Conservation (phyloP, 30 jellyfish, hydroid and myxozoan species). For the Nemopilema nomurai region DNA sequence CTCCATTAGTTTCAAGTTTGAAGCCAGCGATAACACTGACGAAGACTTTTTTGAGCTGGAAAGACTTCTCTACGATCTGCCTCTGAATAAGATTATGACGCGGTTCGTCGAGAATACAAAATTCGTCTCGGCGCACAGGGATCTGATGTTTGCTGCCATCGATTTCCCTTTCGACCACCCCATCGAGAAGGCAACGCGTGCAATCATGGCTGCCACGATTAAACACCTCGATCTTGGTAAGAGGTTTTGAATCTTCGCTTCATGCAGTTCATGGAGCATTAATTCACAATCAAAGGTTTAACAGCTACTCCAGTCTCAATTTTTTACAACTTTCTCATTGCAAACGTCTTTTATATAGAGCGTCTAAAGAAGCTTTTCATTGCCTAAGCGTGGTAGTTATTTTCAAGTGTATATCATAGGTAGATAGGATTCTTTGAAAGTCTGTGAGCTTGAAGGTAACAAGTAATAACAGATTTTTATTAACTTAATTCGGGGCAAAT, state of each 20-base stretch:
- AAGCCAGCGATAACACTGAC: background rate
- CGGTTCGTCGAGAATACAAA: constrained; percentile 29
- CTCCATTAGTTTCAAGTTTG: constrained; percentile 3
- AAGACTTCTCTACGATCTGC: constrained; percentile 18
- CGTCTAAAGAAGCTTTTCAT: no score
- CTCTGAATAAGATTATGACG: background rate
- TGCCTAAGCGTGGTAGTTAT: no score
- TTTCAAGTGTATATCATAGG: no score
- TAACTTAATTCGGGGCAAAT: no score
- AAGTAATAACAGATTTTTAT: no score
- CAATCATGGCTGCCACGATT: constrained; percentile 27
- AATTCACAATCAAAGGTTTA: no score
- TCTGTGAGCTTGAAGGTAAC: no score
- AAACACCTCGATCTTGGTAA: constrained; percentile 58
- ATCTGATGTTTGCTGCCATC: constrained; percentile 39
- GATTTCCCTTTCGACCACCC: constrained; percentile 42
- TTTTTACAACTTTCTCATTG: no score
- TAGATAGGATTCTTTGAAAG: no score
- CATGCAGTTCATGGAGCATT: no score
- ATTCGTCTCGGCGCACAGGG: constrained; percentile 27
- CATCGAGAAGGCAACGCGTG: constrained; percentile 56
- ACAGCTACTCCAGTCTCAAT: background rate
- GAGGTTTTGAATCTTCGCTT: background rate
- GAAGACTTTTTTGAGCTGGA: constrained; percentile 35
- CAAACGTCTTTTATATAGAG: no score